These are phyloP conservation scores for Drosophila mauritiana DNA, from an alignment of 1,140 invertebrate species.

Conservation along the genomic window DNA sequence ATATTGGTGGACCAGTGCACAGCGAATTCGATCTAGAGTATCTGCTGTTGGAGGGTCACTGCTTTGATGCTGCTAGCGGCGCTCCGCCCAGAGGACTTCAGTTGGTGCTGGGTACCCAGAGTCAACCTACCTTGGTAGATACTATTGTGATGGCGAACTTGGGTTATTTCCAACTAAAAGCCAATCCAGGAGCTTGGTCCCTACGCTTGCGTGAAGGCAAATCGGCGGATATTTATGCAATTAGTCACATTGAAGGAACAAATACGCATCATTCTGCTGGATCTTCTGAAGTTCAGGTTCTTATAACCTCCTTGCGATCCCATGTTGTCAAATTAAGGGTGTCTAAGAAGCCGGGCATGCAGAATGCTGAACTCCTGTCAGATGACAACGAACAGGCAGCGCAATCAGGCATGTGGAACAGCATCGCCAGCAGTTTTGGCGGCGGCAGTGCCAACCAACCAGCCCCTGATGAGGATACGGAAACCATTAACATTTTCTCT, in stretches of 20 bases:
- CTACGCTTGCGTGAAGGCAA: constrained; percentile 94
- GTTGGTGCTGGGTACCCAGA: constrained; percentile 95
- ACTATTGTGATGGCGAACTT: constrained; percentile 99
- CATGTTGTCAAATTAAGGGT: constrained; percentile 96
- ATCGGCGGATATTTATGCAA: constrained; percentile 97
- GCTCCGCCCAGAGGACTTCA: constrained; percentile 98
- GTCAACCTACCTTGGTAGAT: constrained; percentile 92
- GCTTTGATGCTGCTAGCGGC: constrained; percentile 95
- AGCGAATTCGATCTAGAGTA: constrained; percentile 97
- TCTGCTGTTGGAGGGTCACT: constrained; percentile 97
- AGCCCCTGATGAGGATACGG: constrained; percentile 88
- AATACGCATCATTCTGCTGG: constrained; percentile 85
- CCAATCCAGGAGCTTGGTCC: constrained; percentile 98
- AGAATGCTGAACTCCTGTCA: constrained; percentile 92
- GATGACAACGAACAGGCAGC: constrained; percentile 90
- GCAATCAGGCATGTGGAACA: constrained; percentile 94
- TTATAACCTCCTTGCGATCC: constrained; percentile 95
- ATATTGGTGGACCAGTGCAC: constrained; percentile 90
- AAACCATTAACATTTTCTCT: constrained; percentile 99
- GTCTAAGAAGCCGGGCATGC: constrained; percentile 94
- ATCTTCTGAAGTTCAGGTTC: constrained; percentile 88
- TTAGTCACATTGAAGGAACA: constrained; percentile 87
- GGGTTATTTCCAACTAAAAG: constrained; percentile 98
- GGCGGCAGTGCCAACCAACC: constrained; percentile 85
- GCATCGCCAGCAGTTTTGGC: constrained; percentile 94